Base-by-base conservation (phyloP, 2,888 invertebrate genomes). In the Cacoxenus indagator region DNA sequence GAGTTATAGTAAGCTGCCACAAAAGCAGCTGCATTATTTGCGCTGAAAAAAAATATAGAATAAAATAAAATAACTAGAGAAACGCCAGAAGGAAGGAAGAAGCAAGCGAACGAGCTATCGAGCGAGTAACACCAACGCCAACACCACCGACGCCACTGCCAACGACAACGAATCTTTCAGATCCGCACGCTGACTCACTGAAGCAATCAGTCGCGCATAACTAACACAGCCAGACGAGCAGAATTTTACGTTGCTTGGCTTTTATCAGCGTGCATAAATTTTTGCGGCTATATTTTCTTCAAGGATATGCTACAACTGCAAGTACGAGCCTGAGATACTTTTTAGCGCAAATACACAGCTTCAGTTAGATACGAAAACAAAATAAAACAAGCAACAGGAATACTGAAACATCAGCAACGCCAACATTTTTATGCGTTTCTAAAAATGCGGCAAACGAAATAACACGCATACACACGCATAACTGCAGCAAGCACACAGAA, bases 341-440 rank as follows among this genome's bases (percentile, higher is more conserved):
- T 62, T 62, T 29, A 24, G 22, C n/a, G 48, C 27, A 26, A 46
- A 64, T 4, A 26, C 4, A 8, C 22, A 61, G 43, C 11, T 61
- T 43, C 24, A 43, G 51, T 65, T 51, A 65, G 51, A 26, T 9
- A 17, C 24, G 27, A 17, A 64, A 46, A 14, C 8, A 17, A 64
- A 24, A 64, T 48, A 46, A 69, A 75, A 73, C 75, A 72, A 76
- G 75, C 73, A 71, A 71, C 59, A 68, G 27, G 26, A 46, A 46
- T 14, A 59, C 37, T n/a, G 22, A n/a, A 59, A 27, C 37, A 45
- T 22, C 26, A 61, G 62, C 46, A 24, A 65, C 48, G 46, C n/a
- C 45, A 75, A 78, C 84, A 81, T 81, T 81, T 83, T 81, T 80
- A 81, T 83, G 83, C 81, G 82, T 83, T 81, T 82, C 82, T 81